phyloP scores from a whole-genome alignment of 2,888 invertebrate species.

The Pseudeuparius sepicola region DNA sequence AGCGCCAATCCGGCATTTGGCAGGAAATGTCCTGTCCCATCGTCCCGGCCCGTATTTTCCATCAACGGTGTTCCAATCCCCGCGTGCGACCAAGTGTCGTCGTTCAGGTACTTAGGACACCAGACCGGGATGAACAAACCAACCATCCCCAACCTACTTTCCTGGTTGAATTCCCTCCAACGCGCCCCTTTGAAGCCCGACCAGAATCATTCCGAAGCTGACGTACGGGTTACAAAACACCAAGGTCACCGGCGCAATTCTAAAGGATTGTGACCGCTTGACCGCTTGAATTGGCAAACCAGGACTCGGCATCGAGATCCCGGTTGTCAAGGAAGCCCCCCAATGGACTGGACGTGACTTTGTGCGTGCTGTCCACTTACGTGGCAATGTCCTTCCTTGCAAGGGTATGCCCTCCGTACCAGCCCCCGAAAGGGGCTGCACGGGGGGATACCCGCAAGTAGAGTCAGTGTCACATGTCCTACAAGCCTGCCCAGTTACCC shows the following conservation, averaged over 20 bases:
- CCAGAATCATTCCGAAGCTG: slow-evolving; percentile 34
- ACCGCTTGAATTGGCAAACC: too few species aligned
- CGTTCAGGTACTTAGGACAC: slow-evolving; percentile 23
- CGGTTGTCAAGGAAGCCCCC: too few species aligned
- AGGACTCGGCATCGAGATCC: too few species aligned
- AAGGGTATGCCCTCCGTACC: too few species aligned
- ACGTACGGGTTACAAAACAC: slow-evolving; percentile 33
- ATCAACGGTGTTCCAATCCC: slow-evolving; percentile 10
- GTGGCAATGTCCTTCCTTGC: slow-evolving; percentile 22
- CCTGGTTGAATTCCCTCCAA: slow-evolving; percentile 26
- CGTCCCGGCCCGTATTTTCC: slow-evolving; percentile 2
- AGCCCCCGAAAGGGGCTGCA: too few species aligned
- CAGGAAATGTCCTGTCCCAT: neutral
- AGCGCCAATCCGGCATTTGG: slow-evolving; percentile 6
- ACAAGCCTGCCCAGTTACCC: slow-evolving; percentile 22
- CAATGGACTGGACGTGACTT: slow-evolving; percentile 27
- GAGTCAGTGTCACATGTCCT: slow-evolving; percentile 25
- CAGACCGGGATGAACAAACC: slow-evolving; percentile 18
- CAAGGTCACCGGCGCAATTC: slow-evolving; percentile 14
- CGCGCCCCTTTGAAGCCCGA: slow-evolving; percentile 35
- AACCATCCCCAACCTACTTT: slow-evolving; percentile 11
- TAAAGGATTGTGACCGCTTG: slow-evolving; percentile 13
- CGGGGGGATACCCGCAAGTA: slow-evolving; percentile 20
- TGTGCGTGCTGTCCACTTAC: slow-evolving; percentile 23
- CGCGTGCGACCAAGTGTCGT: slow-evolving; percentile 4